phyloP scores from a whole-genome alignment of 2,888 invertebrate genomes.

The Sesia bembeciformis region DNA sequence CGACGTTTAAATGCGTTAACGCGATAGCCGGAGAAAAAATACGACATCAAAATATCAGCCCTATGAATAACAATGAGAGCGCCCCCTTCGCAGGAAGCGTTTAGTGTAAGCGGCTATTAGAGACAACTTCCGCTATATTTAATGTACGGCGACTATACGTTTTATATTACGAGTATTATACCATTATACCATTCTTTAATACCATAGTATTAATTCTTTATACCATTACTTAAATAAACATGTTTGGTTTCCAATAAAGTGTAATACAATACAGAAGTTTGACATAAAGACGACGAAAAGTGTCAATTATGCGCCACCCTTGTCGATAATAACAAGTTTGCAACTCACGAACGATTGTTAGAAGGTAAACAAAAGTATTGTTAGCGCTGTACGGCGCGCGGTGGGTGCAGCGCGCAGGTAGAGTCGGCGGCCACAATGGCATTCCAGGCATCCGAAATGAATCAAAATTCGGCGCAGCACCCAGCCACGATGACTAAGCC shows the following conservation, averaged over 20 bases:
- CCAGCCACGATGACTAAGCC: constrained; percentile 39
- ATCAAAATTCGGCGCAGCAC: constrained; percentile 56
- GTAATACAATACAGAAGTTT: background rate
- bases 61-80: constrained; percentile 37
- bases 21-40: constrained; percentile 20
- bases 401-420: constrained; percentile 42
- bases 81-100: constrained; percentile 35
- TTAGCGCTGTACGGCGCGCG: constrained; percentile 15
- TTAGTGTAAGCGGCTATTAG: constrained; percentile 23
- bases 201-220: background rate
- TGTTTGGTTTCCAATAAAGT: background rate
- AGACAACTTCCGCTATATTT: constrained; percentile 36
- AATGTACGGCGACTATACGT: background rate
- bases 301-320: constrained; percentile 30
- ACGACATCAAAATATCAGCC: constrained; percentile 18
- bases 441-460: constrained; percentile 68
- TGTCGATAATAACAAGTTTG: constrained; percentile 54
- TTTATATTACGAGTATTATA: background rate
- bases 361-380: constrained; percentile 47
- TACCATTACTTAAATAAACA: background rate
- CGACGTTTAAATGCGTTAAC: constrained; percentile 16
- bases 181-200: too few species aligned
- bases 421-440: constrained; percentile 58
- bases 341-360: constrained; percentile 51
- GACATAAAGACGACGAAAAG: background rate